Percentiles rank a stretch among this genome's conserved stretches.
These are phyloP conservation scores for Rhabdomys dilectus DNA, from an alignment of 2,113 vertebrate species.

Conservation along the genomic window DNA sequence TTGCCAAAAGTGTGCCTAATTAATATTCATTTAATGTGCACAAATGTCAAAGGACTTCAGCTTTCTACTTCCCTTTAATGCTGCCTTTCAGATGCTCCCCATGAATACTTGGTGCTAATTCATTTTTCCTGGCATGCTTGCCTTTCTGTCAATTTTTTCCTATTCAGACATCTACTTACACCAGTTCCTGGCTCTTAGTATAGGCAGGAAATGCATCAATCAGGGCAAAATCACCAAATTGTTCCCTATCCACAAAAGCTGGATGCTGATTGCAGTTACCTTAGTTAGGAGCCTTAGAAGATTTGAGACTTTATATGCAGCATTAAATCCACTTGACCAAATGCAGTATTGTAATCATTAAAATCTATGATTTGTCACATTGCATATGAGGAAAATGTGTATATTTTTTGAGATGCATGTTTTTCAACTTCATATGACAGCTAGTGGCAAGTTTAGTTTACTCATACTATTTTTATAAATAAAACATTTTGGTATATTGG, in stretches of 20 bases:
- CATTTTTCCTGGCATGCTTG: constrained; percentile 44
- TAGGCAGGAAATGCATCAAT: constrained; percentile 78
- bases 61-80: constrained; percentile 72
- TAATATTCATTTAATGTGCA: constrained; percentile 79
- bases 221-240: constrained; percentile 76
- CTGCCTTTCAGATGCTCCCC: constrained; percentile 68
- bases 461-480: not conserved
- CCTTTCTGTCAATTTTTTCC: constrained; percentile 63
- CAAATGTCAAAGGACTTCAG: constrained; percentile 63
- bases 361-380: not conserved
- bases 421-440: constrained; percentile 62
- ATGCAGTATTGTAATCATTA: constrained; percentile 68
- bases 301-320: constrained; percentile 76
- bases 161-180: constrained; percentile 68
- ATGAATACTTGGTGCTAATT: constrained; percentile 20
- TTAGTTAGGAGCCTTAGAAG: constrained; percentile 73
- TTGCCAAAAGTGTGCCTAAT: constrained; percentile 66
- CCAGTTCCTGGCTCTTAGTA: constrained; percentile 73
- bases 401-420: constrained; percentile 52
- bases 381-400: constrained; percentile 58
- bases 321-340: constrained; percentile 72
- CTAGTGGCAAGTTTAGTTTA: not conserved
- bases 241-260: constrained; percentile 68
- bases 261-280: constrained; percentile 74
- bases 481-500: not conserved